Percentiles rank a stretch among this genome's conserved stretches.
Conservation (phyloP, 1,140 invertebrate species). For the Nymphalis io region DNA sequence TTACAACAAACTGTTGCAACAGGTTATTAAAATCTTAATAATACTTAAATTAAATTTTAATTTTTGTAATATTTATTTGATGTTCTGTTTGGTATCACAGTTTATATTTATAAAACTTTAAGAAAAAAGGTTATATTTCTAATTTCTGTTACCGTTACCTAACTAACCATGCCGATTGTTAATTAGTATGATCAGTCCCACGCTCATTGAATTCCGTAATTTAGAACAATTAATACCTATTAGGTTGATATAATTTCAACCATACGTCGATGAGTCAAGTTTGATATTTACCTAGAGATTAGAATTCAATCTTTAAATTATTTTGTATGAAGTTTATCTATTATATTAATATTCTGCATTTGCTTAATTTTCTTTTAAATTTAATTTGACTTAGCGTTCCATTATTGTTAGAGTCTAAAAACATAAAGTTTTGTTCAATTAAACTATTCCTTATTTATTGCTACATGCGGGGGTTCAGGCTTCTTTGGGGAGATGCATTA, state of each 20-base stretch:
- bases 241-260: slow-evolving; percentile 38
- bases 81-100: background rate
- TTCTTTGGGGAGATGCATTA: slow-evolving; percentile 59
- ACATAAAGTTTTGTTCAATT: no score
- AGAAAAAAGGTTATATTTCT: no score
- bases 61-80: background rate
- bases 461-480: background rate
- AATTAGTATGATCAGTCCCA: slow-evolving; percentile 45
- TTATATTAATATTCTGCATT: no score
- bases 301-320: background rate
- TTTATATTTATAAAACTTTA: no score
- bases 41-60: background rate
- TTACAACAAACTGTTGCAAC: background rate
- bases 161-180: slow-evolving; percentile 36
- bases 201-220: slow-evolving; percentile 54
- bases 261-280: slow-evolving; percentile 6
- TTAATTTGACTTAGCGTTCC: no score
- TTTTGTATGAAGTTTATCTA: no score
- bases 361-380: no score
- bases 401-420: no score
- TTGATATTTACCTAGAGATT: background rate
- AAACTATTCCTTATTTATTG: background rate
- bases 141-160: slow-evolving; percentile 4
- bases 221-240: slow-evolving; percentile 56
- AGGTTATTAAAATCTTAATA: background rate